These are phyloP conservation scores for Astropecten irregularis DNA, from an alignment of 53 echinoderm and acorn worm species.

Conservation along the genomic window DNA sequence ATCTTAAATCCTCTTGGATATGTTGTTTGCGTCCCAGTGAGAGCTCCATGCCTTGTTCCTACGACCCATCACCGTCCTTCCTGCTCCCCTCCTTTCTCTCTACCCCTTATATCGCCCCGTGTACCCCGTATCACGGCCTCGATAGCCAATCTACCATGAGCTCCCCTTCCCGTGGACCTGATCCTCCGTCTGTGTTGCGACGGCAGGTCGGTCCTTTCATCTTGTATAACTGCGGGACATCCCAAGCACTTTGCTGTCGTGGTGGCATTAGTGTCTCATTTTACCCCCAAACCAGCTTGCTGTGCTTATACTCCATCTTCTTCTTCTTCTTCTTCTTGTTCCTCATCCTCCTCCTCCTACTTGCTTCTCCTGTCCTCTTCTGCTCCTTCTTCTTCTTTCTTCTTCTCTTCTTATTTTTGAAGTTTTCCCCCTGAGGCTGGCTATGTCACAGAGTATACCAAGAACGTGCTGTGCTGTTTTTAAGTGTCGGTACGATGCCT, in stretches of 20 bases:
- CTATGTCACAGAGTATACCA: constrained; percentile 23
- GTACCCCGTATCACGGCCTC: no score
- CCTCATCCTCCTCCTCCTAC: constrained; percentile 3
- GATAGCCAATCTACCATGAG: no score
- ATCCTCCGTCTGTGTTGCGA: no score
- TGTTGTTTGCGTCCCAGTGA: no score
- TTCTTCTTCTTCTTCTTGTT: constrained; percentile 29
- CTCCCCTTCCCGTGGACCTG: no score
- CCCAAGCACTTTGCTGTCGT: constrained; percentile 44
- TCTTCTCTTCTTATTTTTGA: neutral
- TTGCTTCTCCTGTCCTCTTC: neutral
- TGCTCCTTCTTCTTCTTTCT: constrained; percentile 16
- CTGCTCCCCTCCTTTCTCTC: no score
- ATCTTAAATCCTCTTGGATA: constrained; percentile 4
- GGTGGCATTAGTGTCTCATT: constrained; percentile 45
- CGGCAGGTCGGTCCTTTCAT: constrained; percentile 16
- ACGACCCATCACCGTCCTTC: no score
- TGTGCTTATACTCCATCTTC: neutral
- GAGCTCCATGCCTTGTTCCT: no score
- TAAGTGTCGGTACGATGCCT: constrained; percentile 46
- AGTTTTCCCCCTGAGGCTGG: neutral
- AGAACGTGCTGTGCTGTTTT: constrained; percentile 5
- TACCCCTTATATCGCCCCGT: no score
- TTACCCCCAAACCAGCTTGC: constrained; percentile 16
- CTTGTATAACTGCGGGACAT: constrained; percentile 39